A percentile compares a stretch with the other conserved stretches of the same genome.
phyloP scores from a whole-genome alignment of 2,888 invertebrate genomes.

The Harpagoxenus sublaevis region DNA sequence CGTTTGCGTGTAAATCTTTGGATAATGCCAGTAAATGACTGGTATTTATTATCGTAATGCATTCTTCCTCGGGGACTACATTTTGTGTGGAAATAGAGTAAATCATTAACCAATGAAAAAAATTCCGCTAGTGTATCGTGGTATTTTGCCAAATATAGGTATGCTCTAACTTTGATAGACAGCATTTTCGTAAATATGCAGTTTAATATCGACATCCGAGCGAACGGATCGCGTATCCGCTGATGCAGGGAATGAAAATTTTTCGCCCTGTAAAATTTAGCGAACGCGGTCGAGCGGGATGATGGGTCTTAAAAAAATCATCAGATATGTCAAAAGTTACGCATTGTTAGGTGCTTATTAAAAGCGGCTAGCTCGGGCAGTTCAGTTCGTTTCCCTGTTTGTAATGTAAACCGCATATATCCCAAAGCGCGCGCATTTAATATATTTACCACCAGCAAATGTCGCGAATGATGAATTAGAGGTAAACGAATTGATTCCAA shows the following conservation, averaged over 20 bases:
- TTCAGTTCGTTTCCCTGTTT: conserved; percentile 54
- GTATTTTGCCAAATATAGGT: neutral
- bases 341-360: conserved; percentile 42
- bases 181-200: conserved; percentile 5
- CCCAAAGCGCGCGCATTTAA: conserved; percentile 51
- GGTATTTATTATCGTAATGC: neutral
- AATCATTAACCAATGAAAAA: neutral
- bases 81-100: neutral
- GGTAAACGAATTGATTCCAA: conserved; percentile 63
- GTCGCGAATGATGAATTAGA: conserved; percentile 60
- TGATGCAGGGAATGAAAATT: conserved; percentile 4
- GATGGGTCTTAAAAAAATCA: conserved; percentile 32
- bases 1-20: neutral
- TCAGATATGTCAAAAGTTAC: conserved; percentile 12
- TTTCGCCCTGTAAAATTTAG: conserved; percentile 4
- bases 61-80: neutral
- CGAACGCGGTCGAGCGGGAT: neutral
- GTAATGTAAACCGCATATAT: conserved; percentile 52
- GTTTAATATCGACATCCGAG: neutral
- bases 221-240: neutral
- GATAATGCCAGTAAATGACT: neutral
- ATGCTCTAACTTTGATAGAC: conserved; percentile 20
- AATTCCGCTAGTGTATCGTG: neutral
- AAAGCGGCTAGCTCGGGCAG: conserved; percentile 36
- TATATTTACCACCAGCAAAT: conserved; percentile 59